These are phyloP conservation scores for Delphinus delphis DNA, from an alignment of 2,113 vertebrate species.

Conservation along the genomic window DNA sequence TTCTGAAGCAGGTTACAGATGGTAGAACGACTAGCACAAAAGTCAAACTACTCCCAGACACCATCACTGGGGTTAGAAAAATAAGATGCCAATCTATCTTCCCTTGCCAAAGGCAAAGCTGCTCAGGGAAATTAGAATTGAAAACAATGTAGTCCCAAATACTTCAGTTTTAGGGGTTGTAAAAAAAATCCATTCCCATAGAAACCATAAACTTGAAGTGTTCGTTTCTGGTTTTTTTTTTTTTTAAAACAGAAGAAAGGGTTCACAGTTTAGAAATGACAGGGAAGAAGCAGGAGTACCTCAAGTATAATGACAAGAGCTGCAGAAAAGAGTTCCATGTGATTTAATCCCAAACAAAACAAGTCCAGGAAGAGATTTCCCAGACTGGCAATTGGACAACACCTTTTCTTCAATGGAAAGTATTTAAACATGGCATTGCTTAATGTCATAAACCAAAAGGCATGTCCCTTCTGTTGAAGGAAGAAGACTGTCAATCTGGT, in stretches of 20 bases:
- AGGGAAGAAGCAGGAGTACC: background rate
- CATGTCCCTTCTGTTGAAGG: background rate
- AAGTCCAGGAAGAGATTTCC: constrained; percentile 7
- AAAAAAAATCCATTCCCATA: background rate
- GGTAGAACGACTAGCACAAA: background rate
- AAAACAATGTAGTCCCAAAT: background rate
- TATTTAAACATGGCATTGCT: constrained; percentile 19
- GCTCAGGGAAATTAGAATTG: background rate
- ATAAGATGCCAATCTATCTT: background rate
- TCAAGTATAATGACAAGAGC: background rate
- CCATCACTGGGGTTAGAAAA: background rate
- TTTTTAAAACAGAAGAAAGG: background rate
- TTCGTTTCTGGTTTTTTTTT: background rate
- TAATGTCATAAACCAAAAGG: constrained; percentile 10
- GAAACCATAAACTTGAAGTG: background rate
- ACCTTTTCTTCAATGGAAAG: constrained; percentile 5
- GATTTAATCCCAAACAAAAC: constrained; percentile 42
- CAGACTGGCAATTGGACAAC: background rate
- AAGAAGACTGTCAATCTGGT: background rate
- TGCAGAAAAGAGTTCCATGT: background rate
- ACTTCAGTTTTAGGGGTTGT: background rate
- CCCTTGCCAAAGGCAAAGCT: background rate
- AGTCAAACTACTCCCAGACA: background rate
- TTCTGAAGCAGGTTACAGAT: background rate
- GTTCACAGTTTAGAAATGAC: background rate